Evolutionary conservation across 2,888 invertebrate genomes (phyloP).

Genomic region (Alitta virens): DNA sequence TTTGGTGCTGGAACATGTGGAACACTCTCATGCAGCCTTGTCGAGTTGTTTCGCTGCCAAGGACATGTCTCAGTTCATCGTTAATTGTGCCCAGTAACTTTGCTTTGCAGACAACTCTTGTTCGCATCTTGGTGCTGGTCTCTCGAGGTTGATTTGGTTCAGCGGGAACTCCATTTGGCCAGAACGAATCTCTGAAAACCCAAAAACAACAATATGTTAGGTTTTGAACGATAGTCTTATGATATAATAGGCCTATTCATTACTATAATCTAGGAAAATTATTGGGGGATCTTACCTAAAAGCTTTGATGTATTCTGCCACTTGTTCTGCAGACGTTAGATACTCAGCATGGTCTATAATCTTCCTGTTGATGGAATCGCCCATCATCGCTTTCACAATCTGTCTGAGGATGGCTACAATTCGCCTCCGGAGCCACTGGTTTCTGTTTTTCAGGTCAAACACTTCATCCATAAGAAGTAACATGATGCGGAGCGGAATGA

Average conservation of each 20-base stretch:
- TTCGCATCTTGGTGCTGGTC: conserved; percentile 68
- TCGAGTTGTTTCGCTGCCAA: conserved; percentile 83
- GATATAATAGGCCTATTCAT: too few relatives aligned
- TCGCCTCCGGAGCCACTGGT: conserved; percentile 77
- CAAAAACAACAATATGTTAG: not conserved
- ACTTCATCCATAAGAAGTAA: conserved; percentile 80
- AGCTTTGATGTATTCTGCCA: conserved; percentile 80
- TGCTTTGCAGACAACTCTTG: conserved; percentile 81
- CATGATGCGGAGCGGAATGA: conserved; percentile 78
- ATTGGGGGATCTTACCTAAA: conserved; percentile 64
- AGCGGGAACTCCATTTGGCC: conserved; percentile 64
- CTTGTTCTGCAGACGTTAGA: conserved; percentile 82
- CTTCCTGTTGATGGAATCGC: conserved; percentile 79
- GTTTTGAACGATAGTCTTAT: too few relatives aligned
- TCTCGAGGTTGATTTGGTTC: conserved; percentile 62
- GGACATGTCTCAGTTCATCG: conserved; percentile 86
- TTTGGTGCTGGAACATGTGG: conserved; percentile 82
- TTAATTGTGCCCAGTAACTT: conserved; percentile 73
- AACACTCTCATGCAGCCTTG: conserved; percentile 80
- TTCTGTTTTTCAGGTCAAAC: conserved; percentile 77
- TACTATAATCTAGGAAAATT: too few relatives aligned
- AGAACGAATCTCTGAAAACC: conserved; percentile 60
- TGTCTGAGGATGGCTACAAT: conserved; percentile 74
- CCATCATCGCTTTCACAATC: conserved; percentile 77
- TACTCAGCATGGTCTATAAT: conserved; percentile 85